Base-by-base conservation (phyloP, 92 coral and sea anemone genomes). In the Ricordea florida region DNA sequence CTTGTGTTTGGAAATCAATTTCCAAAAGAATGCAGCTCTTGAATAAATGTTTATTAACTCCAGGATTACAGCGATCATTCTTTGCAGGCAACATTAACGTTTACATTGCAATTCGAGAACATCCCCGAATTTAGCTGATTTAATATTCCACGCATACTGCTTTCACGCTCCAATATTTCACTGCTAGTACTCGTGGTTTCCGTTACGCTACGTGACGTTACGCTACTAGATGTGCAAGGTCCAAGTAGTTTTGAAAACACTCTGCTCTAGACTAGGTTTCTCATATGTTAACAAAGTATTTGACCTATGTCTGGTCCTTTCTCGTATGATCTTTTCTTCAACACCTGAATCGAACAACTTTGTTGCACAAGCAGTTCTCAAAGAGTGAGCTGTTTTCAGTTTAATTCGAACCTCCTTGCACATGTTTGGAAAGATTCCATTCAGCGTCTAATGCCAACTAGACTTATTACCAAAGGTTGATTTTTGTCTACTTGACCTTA, bases 271-370 rank as follows among this genome's bases (percentile, higher is more conserved):
- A 33, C 69, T 67, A 40, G 79, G 71, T 53, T 65, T 62, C 50
- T 78, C 81, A 36, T 78, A 77, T 15, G 32, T 64, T 15, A 59
- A 69, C 64, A 85, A 68, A 15, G 90, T 80, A 48, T 79, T 44
- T 33, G 78, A 85, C 74, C 69, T 69, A 33, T 85, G 82, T 2
- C 85, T 64, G 28, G 85, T 85, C 64, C 85, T 51, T 64, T 84
- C 74, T 69, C 84, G 42, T 20, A 62, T 78, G 26, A 76, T 26
- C 47, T 85, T 85, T 72, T 78, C 79, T 76, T 84, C 63, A 16
- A 85, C 65, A 20, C 76, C 81, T 49, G 69, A 48, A 69, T 85
- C 66, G 50, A 70, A 85, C 36, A 85, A 74, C 30, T 59, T 61
- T 8, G 74, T 78, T 10, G 81, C 90, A 55, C 68, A 48, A 48